Conservation (phyloP, 2,797 vertebrate species). For the Platalea minor region DNA sequence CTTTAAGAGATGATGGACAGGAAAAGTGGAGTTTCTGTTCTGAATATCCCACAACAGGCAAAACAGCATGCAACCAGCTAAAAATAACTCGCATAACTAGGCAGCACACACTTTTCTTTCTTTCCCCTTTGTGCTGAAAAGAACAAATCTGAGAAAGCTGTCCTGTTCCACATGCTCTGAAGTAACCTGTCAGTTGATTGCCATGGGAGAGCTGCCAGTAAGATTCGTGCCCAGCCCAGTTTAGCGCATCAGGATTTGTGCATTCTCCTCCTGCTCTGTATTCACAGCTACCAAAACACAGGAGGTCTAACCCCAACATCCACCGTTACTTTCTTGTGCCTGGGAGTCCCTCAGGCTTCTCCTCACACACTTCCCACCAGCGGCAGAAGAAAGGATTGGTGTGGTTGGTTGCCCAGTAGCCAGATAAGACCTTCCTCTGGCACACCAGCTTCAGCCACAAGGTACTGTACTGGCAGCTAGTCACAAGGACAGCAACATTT, state of each 20-base stretch:
- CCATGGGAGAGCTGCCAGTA: not conserved
- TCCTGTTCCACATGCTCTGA: not conserved
- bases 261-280: not conserved
- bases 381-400: not conserved
- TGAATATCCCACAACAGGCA: not conserved
- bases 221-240: not conserved
- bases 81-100: not conserved
- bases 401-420: not conserved
- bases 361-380: not conserved
- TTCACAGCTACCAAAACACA: not conserved
- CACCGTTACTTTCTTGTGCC: not conserved
- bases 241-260: not conserved
- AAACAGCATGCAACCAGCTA: not conserved
- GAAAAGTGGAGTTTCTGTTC: not conserved
- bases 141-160: not conserved
- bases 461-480: accelerated
- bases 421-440: not conserved
- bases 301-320: not conserved
- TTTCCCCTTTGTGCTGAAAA: not conserved
- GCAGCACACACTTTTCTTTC: not conserved
- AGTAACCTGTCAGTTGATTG: not conserved
- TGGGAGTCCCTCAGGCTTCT: not conserved
- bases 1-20: not conserved
- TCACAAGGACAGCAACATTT: not conserved
- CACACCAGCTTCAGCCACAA: not conserved